phyloP scores from a whole-genome alignment of 2,113 vertebrate species.

The Rana temporaria region DNA sequence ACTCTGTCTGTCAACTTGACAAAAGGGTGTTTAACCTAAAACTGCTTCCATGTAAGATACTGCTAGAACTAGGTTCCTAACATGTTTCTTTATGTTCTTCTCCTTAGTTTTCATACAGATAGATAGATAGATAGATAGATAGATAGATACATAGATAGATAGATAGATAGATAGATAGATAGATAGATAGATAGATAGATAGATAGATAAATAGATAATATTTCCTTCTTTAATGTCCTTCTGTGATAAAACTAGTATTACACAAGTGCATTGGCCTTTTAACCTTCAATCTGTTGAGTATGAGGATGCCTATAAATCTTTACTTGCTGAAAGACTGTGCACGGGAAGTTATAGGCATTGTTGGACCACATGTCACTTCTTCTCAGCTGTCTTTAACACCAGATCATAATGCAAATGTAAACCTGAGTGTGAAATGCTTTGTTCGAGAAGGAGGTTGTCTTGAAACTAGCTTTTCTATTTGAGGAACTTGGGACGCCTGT shows the following conservation, averaged over 20 bases:
- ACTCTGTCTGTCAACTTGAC: too few relatives aligned
- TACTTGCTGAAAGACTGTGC: slow-evolving; percentile 33
- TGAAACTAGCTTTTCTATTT: slow-evolving; percentile 13
- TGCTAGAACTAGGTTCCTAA: too few relatives aligned
- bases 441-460: slow-evolving; percentile 11
- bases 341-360: slow-evolving; percentile 29
- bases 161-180: slow-evolving; percentile 16
- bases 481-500: slow-evolving; percentile 5
- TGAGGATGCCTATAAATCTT: slow-evolving; percentile 45
- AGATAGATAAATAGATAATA: not conserved
- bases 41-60: too few relatives aligned
- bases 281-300: slow-evolving; percentile 53
- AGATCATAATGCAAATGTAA: slow-evolving; percentile 48
- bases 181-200: not conserved
- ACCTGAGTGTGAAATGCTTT: slow-evolving; percentile 19
- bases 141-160: slow-evolving; percentile 26
- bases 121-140: slow-evolving; percentile 26
- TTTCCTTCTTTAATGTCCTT: not conserved
- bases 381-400: slow-evolving; percentile 17
- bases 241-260: not conserved
- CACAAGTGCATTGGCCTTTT: slow-evolving; percentile 49
- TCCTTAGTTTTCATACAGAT: slow-evolving; percentile 2
- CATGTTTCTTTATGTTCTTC: too few relatives aligned
- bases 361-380: slow-evolving; percentile 53
- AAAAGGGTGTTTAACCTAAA: too few relatives aligned